These are phyloP conservation scores for Hiodon tergisus DNA, from an alignment of 2,113 vertebrate species.

Conservation along the genomic window DNA sequence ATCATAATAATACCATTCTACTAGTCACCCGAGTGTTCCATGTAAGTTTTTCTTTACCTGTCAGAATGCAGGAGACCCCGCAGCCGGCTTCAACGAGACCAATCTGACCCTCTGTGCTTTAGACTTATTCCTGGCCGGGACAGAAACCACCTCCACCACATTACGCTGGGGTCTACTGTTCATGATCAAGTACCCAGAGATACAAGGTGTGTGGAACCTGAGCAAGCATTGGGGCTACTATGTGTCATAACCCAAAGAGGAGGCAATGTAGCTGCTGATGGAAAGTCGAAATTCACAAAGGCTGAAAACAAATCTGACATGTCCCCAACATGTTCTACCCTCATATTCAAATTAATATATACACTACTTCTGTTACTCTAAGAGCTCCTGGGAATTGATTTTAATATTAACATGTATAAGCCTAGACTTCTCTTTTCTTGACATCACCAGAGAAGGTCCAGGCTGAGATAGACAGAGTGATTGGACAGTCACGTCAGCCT, in stretches of 20 bases:
- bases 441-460: slow-evolving; percentile 53
- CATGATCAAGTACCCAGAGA: slow-evolving; percentile 69
- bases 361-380: too few relatives aligned
- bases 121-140: slow-evolving; percentile 85
- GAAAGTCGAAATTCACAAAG: too few relatives aligned
- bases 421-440: too few relatives aligned
- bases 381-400: too few relatives aligned
- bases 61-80: slow-evolving; percentile 30
- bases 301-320: too few relatives aligned
- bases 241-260: neutral
- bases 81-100: slow-evolving; percentile 59
- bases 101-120: slow-evolving; percentile 74
- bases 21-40: neutral
- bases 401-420: too few relatives aligned
- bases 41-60: neutral
- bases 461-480: slow-evolving; percentile 59
- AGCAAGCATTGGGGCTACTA: neutral
- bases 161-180: slow-evolving; percentile 82
- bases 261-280: too few relatives aligned
- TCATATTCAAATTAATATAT: too few relatives aligned
- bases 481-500: slow-evolving; percentile 51
- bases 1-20: neutral
- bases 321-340: too few relatives aligned
- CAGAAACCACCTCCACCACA: slow-evolving; percentile 79
- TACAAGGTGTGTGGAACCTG: slow-evolving; percentile 68